Conservation (phyloP, 2,113 vertebrate species). For the Cyphomyrus plagiostoma region DNA sequence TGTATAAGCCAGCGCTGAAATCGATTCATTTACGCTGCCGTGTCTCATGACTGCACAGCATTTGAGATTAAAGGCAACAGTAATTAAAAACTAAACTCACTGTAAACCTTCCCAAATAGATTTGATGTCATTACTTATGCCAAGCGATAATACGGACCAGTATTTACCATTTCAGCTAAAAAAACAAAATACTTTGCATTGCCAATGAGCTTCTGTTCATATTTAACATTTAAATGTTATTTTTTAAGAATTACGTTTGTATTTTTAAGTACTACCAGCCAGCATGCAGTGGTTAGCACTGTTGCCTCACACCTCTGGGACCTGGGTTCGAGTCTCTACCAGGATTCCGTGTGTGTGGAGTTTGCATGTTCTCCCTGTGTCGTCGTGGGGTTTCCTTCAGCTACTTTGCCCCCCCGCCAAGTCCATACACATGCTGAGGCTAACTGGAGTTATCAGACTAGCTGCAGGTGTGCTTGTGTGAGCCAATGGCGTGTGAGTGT, state of each 20-base stretch:
- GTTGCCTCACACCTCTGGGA: neutral
- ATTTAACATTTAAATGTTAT: neutral
- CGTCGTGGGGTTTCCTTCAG: neutral
- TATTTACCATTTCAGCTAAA: neutral
- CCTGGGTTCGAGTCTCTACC: neutral
- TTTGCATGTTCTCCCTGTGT: neutral
- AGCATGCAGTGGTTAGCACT: neutral
- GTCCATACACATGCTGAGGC: neutral
- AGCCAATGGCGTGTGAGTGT: neutral
- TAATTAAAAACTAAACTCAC: constrained; percentile 9
- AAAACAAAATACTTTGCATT: neutral
- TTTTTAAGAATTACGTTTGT: neutral
- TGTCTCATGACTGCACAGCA: neutral
- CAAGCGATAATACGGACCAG: neutral
- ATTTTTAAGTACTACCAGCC: neutral
- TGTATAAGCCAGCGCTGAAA: neutral
- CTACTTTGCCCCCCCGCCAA: neutral
- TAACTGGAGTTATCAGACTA: neutral
- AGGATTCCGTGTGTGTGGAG: neutral
- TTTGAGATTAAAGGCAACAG: constrained; percentile 7
- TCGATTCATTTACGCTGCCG: neutral
- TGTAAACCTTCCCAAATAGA: constrained; percentile 2
- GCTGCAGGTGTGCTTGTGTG: neutral
- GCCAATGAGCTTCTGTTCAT: neutral
- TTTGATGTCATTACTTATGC: constrained; percentile 10